Percentiles rank a stretch among this genome's conserved stretches.
phyloP scores from a whole-genome alignment of 2,113 vertebrate species.

The Bolborhynchus lineola region DNA sequence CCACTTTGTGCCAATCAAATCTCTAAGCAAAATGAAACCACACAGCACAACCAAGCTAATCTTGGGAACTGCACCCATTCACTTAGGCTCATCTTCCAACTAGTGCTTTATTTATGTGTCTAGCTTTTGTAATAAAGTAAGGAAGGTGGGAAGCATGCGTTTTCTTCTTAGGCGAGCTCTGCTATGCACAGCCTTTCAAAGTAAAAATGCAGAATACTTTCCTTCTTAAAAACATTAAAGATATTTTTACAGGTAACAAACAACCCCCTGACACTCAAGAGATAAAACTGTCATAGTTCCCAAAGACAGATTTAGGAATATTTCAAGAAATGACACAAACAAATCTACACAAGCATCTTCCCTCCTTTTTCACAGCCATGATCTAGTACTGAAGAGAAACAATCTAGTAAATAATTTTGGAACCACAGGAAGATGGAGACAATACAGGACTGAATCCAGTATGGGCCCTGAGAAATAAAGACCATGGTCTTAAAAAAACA shows the following conservation, averaged over 20 bases:
- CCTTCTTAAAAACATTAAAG: not conserved
- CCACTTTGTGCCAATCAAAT: not conserved
- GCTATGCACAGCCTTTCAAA: not conserved
- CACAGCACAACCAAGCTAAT: not conserved
- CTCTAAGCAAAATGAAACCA: not conserved
- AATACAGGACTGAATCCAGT: not conserved
- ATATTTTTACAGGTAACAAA: not conserved
- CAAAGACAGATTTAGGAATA: not conserved
- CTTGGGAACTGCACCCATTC: not conserved
- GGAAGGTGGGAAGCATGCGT: not conserved
- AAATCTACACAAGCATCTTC: not conserved
- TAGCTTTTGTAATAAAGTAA: not conserved
- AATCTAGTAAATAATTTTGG: not conserved
- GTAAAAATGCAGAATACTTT: not conserved
- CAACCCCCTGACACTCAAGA: not conserved
- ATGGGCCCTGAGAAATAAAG: not conserved
- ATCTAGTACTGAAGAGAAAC: not conserved
- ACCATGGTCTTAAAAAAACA: not conserved
- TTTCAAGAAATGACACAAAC: not conserved
- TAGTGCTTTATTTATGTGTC: not conserved
- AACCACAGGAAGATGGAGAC: not conserved
- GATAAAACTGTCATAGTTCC: not conserved
- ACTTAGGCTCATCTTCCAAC: not conserved
- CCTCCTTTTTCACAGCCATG: not conserved
- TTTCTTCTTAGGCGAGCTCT: not conserved